Conservation (phyloP, 2,113 vertebrate species). For the Carlito syrichta region DNA sequence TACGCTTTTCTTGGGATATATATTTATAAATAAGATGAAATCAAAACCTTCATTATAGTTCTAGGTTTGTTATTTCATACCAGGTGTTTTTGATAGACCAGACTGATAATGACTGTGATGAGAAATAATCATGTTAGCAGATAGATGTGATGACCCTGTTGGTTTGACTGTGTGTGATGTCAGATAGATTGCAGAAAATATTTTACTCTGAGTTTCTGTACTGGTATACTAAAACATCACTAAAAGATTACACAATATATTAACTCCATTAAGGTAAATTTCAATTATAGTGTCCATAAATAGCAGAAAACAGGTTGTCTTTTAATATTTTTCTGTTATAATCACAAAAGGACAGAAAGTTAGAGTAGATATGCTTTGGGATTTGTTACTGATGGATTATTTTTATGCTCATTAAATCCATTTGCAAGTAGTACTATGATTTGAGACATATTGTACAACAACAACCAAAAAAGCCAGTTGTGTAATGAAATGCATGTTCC, state of each 20-base stretch:
- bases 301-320: neutral
- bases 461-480: neutral
- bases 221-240: neutral
- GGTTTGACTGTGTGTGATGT: neutral
- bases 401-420: neutral
- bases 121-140: no score
- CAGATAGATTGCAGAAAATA: neutral
- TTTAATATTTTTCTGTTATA: conserved; percentile 7
- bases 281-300: neutral
- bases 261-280: neutral
- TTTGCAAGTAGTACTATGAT: neutral
- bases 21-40: neutral
- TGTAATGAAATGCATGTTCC: neutral
- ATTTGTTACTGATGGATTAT: neutral
- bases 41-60: neutral
- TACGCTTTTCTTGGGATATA: neutral
- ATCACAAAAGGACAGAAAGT: neutral
- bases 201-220: neutral
- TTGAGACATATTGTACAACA: neutral
- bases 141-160: neutral
- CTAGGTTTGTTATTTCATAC: neutral
- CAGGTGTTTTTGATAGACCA: neutral
- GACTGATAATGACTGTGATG: no score
- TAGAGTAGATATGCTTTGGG: neutral
- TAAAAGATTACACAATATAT: neutral